Percentiles rank a stretch among this genome's conserved stretches.
Conservation (phyloP, 2,888 invertebrate genomes). For the Euplagia quadripunctaria region DNA sequence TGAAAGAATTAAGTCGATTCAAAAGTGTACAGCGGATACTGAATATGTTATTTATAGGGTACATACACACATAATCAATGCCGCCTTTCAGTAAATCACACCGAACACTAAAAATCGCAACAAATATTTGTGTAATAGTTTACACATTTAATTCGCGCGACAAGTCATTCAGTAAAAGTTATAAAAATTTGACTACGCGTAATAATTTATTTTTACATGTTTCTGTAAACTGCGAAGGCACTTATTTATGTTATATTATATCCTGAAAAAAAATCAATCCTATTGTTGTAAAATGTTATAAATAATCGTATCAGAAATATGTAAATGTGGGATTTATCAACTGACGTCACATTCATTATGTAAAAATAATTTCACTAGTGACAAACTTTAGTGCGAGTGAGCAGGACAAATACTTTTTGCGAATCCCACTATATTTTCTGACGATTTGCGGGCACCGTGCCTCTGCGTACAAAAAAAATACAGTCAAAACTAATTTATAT, state of each 20-base stretch:
- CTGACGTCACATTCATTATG: background rate
- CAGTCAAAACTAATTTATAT: background rate
- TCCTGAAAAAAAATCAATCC: background rate
- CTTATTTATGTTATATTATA: background rate
- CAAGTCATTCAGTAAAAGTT: background rate
- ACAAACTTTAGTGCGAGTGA: background rate
- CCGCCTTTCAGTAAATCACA: background rate
- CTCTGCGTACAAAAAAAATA: background rate
- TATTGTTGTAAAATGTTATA: background rate
- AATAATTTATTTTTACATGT: background rate
- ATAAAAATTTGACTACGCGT: background rate
- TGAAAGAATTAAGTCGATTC: slow-evolving; percentile 6
- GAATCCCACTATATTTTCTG: background rate
- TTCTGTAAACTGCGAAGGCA: slow-evolving; percentile 14
- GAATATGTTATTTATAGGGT: slow-evolving; percentile 4
- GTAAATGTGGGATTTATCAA: background rate
- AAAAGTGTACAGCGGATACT: background rate
- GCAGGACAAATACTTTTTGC: background rate
- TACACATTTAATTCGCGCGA: background rate
- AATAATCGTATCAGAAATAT: slow-evolving; percentile 1
- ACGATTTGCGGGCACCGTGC: background rate
- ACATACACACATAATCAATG: background rate
- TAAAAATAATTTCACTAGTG: background rate
- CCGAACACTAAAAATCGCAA: background rate
- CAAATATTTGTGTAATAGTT: background rate